Evolutionary conservation across 1,140 invertebrate genomes (phyloP), one percentile per base, ranked within the genome.

Genomic region (Drosophila nigromelanica): DNA sequence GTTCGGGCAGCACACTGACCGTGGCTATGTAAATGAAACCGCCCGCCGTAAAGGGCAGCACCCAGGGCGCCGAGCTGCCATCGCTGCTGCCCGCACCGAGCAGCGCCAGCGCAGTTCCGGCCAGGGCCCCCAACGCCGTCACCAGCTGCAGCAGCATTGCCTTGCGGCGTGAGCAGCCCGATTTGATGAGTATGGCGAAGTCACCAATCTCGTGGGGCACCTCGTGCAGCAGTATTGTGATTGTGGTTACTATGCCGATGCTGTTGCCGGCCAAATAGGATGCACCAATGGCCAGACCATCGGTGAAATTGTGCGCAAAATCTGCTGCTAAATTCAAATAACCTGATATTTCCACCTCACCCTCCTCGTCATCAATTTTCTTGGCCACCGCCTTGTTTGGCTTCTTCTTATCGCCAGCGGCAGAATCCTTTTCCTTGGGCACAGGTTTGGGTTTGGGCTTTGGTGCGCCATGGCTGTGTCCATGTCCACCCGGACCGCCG

Each of bases 141-240:
- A 96, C 93, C 37, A 99, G 73, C 93, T 99, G 98, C 27, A 97
- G 96, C 91, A 96, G 95, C 24, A 98, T 98, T 11, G 98, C 98
- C 77, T 98, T 96, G 95, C 97, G 98, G 66, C 96, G 93, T 24
- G 95, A 96, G 92, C 99, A 99, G 0, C 98, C 97, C 39, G 96
- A 96, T 83, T 95, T 96, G n/a, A 99, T 93, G 10, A 99, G 92
- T 80, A 99, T 99, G 3, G 98, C 98, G 92, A 99, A 99, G 92
- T 99, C 98, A 0, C 98, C 98, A 50, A 99, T 96, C 92, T 99
- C 98, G 90, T 99, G 98, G 0, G 98, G 98, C 60, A 99, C 97
- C 93, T 99, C 98, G 89, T 99, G 98, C 27, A 98, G 93, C 89
- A 92, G 56, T 47, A 99, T 99, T 35, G 98, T 98, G 66, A 98